Percentiles rank a stretch among this genome's conserved stretches.
These are phyloP conservation scores for Bombus vancouverensis DNA, from an alignment of 1,140 invertebrate genomes.

Conservation along the genomic window DNA sequence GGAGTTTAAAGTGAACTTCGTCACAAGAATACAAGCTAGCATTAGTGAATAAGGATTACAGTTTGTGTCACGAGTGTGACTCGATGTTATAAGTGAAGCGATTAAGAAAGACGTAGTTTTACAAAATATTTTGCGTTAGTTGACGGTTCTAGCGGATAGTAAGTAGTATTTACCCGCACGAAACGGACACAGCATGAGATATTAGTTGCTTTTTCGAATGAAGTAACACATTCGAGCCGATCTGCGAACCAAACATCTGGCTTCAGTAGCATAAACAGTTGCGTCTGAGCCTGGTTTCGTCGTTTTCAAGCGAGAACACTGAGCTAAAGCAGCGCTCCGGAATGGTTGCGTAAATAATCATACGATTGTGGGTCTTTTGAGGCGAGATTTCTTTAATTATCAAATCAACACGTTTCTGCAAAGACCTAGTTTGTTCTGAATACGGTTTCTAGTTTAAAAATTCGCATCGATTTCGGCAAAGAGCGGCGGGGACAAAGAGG, in stretches of 20 bases:
- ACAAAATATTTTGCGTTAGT: neutral
- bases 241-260: conserved; percentile 62
- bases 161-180: conserved; percentile 4
- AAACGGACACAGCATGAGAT: conserved; percentile 8
- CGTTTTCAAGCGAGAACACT: conserved; percentile 24
- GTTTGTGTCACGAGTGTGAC: neutral
- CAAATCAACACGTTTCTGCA: neutral
- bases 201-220: conserved; percentile 62
- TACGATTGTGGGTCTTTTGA: neutral
- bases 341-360: conserved; percentile 28
- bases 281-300: conserved; percentile 20
- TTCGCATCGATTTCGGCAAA: neutral
- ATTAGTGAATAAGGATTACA: neutral
- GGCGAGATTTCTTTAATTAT: neutral
- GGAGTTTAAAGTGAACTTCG: neutral
- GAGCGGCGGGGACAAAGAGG: accelerated
- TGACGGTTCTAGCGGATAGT: neutral
- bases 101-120: neutral
- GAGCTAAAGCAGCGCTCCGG: conserved; percentile 26
- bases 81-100: neutral
- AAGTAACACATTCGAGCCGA: conserved; percentile 37
- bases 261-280: conserved; percentile 55
- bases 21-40: neutral
- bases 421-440: neutral
- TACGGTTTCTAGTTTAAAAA: too few species aligned